Evolutionary conservation across 1,140 invertebrate genomes (phyloP).

Genomic region (Macrotrachela quadricornifera): DNA sequence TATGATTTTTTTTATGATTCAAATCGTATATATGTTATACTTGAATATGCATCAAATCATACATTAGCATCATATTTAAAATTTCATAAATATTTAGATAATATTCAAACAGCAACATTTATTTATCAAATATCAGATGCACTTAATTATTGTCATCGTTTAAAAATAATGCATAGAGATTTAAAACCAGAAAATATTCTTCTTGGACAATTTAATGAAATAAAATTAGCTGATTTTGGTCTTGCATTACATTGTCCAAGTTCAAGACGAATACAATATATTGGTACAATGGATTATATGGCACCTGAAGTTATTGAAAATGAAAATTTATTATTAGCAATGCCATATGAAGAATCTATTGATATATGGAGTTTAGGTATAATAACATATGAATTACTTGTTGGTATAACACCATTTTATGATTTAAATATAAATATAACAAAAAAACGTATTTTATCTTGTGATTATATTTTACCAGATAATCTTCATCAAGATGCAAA

Average conservation of each 20-base stretch:
- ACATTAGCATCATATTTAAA: constrained; percentile 50
- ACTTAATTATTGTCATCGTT: constrained; percentile 72
- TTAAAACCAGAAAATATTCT: constrained; percentile 87
- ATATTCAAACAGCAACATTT: constrained; percentile 36
- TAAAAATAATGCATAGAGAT: constrained; percentile 72
- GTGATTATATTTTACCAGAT: too few species aligned
- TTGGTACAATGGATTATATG: constrained; percentile 80
- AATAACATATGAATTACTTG: too few species aligned
- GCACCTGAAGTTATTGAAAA: constrained; percentile 93
- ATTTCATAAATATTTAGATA: constrained; percentile 34
- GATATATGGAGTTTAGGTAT: too few species aligned
- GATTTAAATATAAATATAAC: too few species aligned
- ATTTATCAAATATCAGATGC: constrained; percentile 66
- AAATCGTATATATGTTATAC: constrained; percentile 60
- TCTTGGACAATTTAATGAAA: constrained; percentile 53
- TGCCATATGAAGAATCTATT: too few species aligned
- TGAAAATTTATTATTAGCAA: too few species aligned
- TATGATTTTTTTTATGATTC: constrained; percentile 77
- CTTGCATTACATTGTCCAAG: constrained; percentile 3
- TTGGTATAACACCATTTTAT: too few species aligned
- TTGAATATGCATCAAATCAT: constrained; percentile 72
- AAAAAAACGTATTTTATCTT: too few species aligned
- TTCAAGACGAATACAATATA: constrained; percentile 58
- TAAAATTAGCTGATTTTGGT: constrained; percentile 91
- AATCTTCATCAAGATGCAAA: too few species aligned